phyloP scores from a whole-genome alignment of 2,113 vertebrate species.

The Hyperopisus bebe region DNA sequence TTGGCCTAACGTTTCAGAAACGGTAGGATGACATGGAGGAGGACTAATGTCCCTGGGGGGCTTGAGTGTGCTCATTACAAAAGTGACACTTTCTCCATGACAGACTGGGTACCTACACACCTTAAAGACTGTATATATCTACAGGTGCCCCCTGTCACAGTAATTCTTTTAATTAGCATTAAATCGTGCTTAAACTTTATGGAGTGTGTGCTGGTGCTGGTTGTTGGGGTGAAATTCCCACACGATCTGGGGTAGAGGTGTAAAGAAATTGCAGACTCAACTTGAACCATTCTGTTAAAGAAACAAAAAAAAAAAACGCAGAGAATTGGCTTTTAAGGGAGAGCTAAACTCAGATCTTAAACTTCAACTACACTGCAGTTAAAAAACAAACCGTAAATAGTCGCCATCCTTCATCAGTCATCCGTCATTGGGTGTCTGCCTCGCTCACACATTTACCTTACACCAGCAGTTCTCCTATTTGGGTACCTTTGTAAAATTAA shows the following conservation, averaged over 20 bases:
- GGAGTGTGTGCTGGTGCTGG: neutral
- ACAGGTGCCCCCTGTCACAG: neutral
- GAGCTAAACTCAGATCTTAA: neutral
- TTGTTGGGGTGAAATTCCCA: neutral
- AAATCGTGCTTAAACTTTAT: neutral
- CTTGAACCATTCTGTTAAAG: neutral
- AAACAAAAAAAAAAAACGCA: neutral
- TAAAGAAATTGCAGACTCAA: neutral
- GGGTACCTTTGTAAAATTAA: neutral
- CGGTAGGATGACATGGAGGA: neutral
- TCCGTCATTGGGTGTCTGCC: neutral
- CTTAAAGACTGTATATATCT: neutral
- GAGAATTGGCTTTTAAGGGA: neutral
- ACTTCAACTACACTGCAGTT: neutral
- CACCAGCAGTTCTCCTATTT: neutral
- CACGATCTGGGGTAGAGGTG: neutral
- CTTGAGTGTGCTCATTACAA: neutral
- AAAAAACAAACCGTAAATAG: neutral
- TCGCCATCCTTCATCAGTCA: neutral
- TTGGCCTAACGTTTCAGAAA: neutral
- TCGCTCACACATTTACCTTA: neutral
- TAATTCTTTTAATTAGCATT: neutral
- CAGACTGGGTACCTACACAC: neutral
- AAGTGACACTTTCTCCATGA: neutral
- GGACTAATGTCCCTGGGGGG: too few species aligned